phyloP scores from a whole-genome alignment of 2,888 invertebrate genomes.

The Neoitamus cyanurus region DNA sequence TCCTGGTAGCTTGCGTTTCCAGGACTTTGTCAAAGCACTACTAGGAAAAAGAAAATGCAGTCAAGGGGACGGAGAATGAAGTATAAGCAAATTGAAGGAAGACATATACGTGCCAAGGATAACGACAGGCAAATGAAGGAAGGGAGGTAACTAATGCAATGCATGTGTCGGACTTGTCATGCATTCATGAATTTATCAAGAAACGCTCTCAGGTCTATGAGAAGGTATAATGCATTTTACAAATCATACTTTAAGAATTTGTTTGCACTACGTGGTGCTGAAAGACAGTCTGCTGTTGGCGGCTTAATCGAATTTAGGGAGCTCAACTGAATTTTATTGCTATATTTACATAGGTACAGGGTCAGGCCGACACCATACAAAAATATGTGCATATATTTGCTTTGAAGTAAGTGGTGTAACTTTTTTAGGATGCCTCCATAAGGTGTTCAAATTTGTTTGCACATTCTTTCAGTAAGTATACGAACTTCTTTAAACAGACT shows the following conservation, averaged over 20 bases:
- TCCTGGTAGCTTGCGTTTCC: neutral
- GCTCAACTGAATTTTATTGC: neutral
- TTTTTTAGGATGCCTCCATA: too few species aligned
- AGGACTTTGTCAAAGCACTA: neutral
- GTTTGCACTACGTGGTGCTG: neutral
- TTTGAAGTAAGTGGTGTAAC: too few species aligned
- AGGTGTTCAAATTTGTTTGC: too few species aligned
- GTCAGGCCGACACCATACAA: too few species aligned
- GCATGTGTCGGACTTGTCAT: neutral
- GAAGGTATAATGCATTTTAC: neutral
- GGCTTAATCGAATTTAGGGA: neutral
- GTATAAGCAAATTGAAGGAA: neutral
- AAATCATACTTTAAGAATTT: neutral
- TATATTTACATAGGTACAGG: too few species aligned
- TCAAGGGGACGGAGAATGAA: neutral
- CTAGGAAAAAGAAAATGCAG: neutral
- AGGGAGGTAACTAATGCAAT: neutral
- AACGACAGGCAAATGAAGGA: neutral
- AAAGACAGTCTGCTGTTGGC: neutral
- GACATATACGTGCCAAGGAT: neutral
- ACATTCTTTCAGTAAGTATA: too few species aligned
- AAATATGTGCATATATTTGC: too few species aligned
- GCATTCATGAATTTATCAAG: conserved; percentile 1
- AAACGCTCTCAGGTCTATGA: neutral
- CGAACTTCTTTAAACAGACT: too few species aligned